Evolutionary conservation across 2,113 vertebrate genomes (phyloP), one percentile per base, ranked within the genome.

Genomic region (Dolichallabes microphthalmus): DNA sequence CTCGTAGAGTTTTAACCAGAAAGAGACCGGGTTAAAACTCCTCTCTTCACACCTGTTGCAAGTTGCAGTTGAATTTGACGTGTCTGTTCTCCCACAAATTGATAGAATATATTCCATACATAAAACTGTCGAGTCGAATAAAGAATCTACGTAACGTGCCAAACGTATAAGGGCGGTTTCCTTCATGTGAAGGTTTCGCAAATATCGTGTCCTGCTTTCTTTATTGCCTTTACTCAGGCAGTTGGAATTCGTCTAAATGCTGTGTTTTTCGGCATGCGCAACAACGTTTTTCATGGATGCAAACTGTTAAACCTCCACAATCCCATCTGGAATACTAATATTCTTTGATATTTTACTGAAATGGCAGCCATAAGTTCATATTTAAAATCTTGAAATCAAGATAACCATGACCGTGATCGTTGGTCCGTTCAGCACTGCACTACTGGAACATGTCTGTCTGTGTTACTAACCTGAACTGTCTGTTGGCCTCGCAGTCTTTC

Each of bases 361-460:
- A 57, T 32, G 4, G 19, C 35, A 22, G 80, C 25, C 64, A 82
- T 32, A 69, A 55, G 63, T 55, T 82, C 63, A 82, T 69, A 82
- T 71, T 55, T 35, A 82, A 69, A 71, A 71, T 82, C 64, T 82
- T 82, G 50, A 64, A 69, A 69, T 71, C 20, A 57, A 57, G 50
- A 57, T 55, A 35, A 35, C 27, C 80, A 15, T 60, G 66, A 68
- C 80, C 2, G 19, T 14, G 57, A 22, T 82, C 80, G 50, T 27
- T 20, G 66, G 53, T 73, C 50, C 69, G 32, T 83, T 83, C 55
- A 74, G 82, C 35, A n/a, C 15, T 35, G 32, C 82, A 66, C 60
- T 66, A 82, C 80, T 82, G 80, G 80, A 66, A 66, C 60, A 55
- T 35, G 17, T 82, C 80, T 82, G 58, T n/a, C 71, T 60, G 76